Evolutionary conservation across 2,797 vertebrate genomes (phyloP), one percentile per base, ranked within the genome.

Genomic region (Ptychobarbus kaznakovi): DNA sequence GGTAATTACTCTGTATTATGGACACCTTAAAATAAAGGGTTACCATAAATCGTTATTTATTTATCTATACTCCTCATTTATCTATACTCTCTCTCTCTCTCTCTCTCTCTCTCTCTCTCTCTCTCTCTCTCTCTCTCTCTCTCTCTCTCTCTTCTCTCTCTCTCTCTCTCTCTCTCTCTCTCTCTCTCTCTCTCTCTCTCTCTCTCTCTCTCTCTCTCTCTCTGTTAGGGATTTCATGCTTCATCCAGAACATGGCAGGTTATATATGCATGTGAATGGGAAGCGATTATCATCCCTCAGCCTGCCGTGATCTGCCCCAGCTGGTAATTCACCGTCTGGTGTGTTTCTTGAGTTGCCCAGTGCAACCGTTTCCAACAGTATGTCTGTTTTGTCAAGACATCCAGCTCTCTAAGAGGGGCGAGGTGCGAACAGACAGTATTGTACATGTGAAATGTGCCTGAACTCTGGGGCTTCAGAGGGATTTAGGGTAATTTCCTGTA

Each of bases 401-500:
- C 28, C 44, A 68, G 32, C 65, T 76, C 69, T 44, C n/a, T 81
- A 75, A 81, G 83, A 86, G 56, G 85, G 68, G 91, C 93, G 91
- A 95, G 93, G 94, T 95, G 93, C 90, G 92, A 87, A 90, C 86
- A 87, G 87, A 82, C 61, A 72, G 87, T 88, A 92, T 94, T 94
- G 91, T 93, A 90, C 90, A 89, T 89, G 89, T 89, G 88, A 92
- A 93, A 91, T 81, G 84, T 92, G 89, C 91, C 89, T 93, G 91
- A 93, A 94, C 93, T 92, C 90, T 89, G 86, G 40, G 46, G 88
- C 91, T 92, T 88, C 84, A 56, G 61, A 86, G 91, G 89, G 90
- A 92, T 93, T 92, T 92, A 83, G 92, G 89, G 91, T 89, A 72
- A 88, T 94, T 95, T 96, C 94, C 95, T 95, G 94, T 91, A 88